A percentile compares a stretch with the other conserved stretches of the same genome.
Conservation (phyloP, 2,797 vertebrate genomes). For the Dermochelys coriacea region DNA sequence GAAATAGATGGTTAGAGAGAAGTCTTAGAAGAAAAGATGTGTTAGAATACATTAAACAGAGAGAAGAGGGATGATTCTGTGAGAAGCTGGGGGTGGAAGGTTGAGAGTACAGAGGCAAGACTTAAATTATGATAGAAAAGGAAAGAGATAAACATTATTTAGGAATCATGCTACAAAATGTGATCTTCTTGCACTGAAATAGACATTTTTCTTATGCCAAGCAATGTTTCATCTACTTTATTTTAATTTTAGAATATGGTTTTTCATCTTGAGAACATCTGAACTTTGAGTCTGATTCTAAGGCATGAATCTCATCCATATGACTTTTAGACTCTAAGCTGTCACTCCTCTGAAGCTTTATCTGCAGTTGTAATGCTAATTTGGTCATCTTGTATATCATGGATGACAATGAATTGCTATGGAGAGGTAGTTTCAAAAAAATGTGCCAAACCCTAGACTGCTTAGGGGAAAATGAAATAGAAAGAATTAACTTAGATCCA, state of each 20-base stretch:
- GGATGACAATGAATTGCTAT: slow-evolving; percentile 37
- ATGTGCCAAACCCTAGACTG: not conserved
- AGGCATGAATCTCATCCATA: not conserved
- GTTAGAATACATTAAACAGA: not conserved
- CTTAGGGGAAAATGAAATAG: slow-evolving; percentile 28
- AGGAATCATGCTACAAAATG: not conserved
- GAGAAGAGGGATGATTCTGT: not conserved
- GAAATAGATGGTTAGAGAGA: not conserved
- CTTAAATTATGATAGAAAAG: not conserved
- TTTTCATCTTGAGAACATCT: not conserved
- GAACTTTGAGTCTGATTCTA: not conserved
- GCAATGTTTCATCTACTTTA: not conserved
- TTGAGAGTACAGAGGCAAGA: not conserved
- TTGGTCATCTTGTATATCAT: slow-evolving; percentile 9
- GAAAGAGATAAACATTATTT: not conserved
- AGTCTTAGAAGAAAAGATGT: not conserved
- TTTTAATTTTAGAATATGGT: not conserved
- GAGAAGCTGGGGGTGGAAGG: not conserved
- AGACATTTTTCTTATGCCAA: not conserved
- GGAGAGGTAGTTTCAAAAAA: slow-evolving; percentile 28
- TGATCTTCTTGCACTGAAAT: not conserved
- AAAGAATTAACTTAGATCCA: slow-evolving; percentile 47
- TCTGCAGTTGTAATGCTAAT: slow-evolving; percentile 21
- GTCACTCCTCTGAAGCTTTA: not conserved
- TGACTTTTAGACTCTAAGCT: not conserved